Base-by-base conservation (phyloP, 2,888 invertebrate genomes). In the Coenonympha arcania region DNA sequence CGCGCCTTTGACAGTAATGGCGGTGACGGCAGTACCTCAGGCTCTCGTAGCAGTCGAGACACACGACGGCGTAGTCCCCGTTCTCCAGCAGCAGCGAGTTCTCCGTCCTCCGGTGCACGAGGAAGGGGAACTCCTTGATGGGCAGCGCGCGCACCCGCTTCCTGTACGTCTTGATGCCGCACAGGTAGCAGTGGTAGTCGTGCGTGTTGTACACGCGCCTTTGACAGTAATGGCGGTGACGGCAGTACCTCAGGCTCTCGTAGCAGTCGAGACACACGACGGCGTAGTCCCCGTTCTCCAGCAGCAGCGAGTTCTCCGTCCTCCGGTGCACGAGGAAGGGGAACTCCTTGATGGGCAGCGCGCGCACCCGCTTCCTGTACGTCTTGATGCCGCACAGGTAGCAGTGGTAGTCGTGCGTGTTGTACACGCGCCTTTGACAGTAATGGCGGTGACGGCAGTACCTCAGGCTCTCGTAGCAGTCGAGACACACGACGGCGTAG, bases 191-290 rank as follows among this genome's bases (percentile, higher is more conserved):
- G 72, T 93, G 92, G 87, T 96, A 97, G 83, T 96, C 95, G 78
- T 94, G 94, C 64, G 94, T 93, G 79, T 95, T 94, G 85, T 97
- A 97, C 69, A 90, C 91, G 46, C 96, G 88, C 53, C 93, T n/a
- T n/a, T n/a, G n/a, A n/a, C n/a, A n/a, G n/a, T n/a, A n/a, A n/a
- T n/a, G n/a, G n/a, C n/a, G n/a, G n/a, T n/a, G n/a, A n/a, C n/a
- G n/a, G n/a, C 16, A 5, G 2, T 64, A 89, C 87, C 95, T 90
- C 69, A 96, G 88, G 45, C 95, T 94, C 83, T 96, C 95, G 76
- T 95, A 96, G 85, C 96, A 96, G 76, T 96, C 96, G 73, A 96
- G 88, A 82, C 96, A 96, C 52, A 95, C 95, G 48, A 95, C 95
- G 42, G 95, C 94, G 71, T 92, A 94, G 66, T 95, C 95, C 50